These are phyloP conservation scores for Dromiciops gliroides DNA, from an alignment of 2,113 vertebrate genomes.

Conservation along the genomic window DNA sequence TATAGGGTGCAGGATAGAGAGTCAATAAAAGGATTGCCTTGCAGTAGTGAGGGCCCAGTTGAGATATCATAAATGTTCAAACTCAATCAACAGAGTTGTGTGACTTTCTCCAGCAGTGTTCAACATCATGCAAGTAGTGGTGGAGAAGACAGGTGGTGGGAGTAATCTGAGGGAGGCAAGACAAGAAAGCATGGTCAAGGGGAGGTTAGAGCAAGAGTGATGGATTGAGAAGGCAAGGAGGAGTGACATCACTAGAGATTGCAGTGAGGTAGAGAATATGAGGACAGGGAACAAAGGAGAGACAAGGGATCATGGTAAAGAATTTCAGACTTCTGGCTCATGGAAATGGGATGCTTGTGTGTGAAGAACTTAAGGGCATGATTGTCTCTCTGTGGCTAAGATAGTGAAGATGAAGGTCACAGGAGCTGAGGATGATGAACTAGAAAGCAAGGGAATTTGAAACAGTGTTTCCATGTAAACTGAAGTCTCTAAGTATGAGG, in stretches of 20 bases:
- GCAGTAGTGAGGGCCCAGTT: background rate
- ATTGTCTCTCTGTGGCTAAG: background rate
- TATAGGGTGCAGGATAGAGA: background rate
- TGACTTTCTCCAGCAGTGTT: background rate
- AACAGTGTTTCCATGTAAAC: background rate
- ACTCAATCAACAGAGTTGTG: background rate
- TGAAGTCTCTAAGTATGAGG: background rate
- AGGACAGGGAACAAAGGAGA: background rate
- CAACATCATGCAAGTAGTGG: background rate
- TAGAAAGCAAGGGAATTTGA: background rate
- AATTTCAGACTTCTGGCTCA: background rate
- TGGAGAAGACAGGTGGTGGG: background rate
- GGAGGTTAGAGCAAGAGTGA: background rate
- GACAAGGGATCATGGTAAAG: background rate
- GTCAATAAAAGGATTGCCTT: background rate
- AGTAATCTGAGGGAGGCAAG: background rate
- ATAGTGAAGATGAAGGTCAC: background rate
- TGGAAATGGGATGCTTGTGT: background rate
- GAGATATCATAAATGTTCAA: background rate
- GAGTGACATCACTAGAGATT: background rate
- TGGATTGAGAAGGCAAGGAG: background rate
- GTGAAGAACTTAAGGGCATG: background rate
- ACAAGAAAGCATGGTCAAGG: background rate
- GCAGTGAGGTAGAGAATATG: background rate
- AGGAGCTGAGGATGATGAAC: background rate